Evolutionary conservation across 2,797 vertebrate species (phyloP).

Genomic region (Acanthurus tractus): DNA sequence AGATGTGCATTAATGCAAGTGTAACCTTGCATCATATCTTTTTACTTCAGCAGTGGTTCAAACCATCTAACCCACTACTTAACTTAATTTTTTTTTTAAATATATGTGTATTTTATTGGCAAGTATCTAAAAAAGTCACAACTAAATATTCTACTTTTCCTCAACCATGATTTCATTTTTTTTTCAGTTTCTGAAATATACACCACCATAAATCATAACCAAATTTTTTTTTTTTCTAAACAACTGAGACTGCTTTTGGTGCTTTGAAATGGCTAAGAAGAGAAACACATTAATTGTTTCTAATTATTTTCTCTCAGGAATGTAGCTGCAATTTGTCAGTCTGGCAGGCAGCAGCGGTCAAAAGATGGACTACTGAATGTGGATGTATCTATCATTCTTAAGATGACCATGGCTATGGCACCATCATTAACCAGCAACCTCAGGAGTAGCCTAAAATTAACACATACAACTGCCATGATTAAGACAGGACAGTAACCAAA

Average conservation of each 20-base stretch:
- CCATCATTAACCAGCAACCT: slow-evolving; percentile 68
- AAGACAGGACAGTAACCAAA: slow-evolving; percentile 51
- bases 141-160: slow-evolving; percentile 21
- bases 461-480: slow-evolving; percentile 54
- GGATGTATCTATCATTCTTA: slow-evolving; percentile 66
- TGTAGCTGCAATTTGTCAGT: slow-evolving; percentile 54
- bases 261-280: slow-evolving; percentile 35
- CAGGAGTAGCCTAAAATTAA: slow-evolving; percentile 68
- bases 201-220: slow-evolving; percentile 14
- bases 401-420: slow-evolving; percentile 55
- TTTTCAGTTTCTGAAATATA: slow-evolving; percentile 12
- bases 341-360: slow-evolving; percentile 32
- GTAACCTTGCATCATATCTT: slow-evolving; percentile 31
- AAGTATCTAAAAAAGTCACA: slow-evolving; percentile 29
- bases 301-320: slow-evolving; percentile 67
- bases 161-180: neutral
- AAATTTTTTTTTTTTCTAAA: slow-evolving; percentile 15
- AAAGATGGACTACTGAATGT: slow-evolving; percentile 59
- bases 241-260: slow-evolving; percentile 6
- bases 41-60: neutral
- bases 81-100: neutral
- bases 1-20: slow-evolving; percentile 39
- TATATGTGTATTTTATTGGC: slow-evolving; percentile 6
- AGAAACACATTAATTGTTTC: slow-evolving; percentile 63
- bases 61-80: neutral